Evolutionary conservation across 64 coral and sea anemone genomes (phyloP).

Genomic region (Hydrozoanthus tunicans): DNA sequence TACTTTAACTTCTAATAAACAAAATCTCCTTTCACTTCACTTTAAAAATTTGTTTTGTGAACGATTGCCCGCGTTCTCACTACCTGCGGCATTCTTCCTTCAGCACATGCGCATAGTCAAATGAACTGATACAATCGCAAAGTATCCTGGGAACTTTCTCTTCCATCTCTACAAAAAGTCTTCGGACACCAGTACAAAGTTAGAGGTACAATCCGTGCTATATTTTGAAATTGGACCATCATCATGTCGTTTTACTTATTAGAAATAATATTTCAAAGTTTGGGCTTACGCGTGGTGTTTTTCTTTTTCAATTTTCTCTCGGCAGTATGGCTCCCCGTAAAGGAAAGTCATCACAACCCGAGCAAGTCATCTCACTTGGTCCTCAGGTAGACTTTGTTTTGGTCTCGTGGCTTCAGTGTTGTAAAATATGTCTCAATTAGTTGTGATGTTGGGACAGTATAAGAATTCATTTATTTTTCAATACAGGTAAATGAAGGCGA

Average conservation of each 20-base stretch:
- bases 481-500: slow-evolving; percentile 90
- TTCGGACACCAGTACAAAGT: slow-evolving; percentile 57
- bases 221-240: slow-evolving; percentile 1
- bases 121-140: slow-evolving; percentile 24
- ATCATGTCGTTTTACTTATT: slow-evolving; percentile 7
- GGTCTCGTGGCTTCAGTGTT: background rate
- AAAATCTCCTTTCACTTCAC: background rate
- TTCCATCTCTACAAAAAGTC: slow-evolving; percentile 57
- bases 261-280: slow-evolving; percentile 22
- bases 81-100: background rate
- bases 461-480: background rate
- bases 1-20: background rate
- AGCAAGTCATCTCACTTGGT: slow-evolving; percentile 92
- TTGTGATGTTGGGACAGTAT: background rate
- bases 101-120: background rate
- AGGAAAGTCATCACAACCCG: slow-evolving; percentile 82
- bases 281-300: background rate
- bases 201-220: slow-evolving; percentile 36
- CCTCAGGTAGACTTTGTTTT: slow-evolving; percentile 83
- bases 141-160: slow-evolving; percentile 69
- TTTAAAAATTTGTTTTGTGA: background rate
- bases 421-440: background rate
- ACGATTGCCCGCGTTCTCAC: slow-evolving; percentile 23
- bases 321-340: slow-evolving; percentile 99
- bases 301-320: slow-evolving; percentile 59